Base-by-base conservation (phyloP, 2,888 invertebrate genomes). In the Meteorus colon region DNA sequence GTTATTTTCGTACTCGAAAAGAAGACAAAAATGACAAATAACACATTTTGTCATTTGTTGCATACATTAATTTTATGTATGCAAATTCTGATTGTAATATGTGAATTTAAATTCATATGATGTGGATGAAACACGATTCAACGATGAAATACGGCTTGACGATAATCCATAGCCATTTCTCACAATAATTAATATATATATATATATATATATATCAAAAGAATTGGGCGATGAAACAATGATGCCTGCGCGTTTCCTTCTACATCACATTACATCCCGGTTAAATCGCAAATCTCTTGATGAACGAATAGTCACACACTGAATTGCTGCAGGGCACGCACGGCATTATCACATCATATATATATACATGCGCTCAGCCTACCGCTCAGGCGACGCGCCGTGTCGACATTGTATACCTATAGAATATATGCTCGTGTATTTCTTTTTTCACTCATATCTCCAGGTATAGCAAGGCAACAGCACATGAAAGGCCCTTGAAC, bases 281-380 rank as follows among this genome's bases (percentile, higher is more conserved):
- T 80, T 83, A 84, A 84, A 84, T 81, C 83, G 79, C 83, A 80
- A 80, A 80, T 85, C 83, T 82, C 55, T 63, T 48, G 34, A 34
- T 31, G 66, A 27, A 77, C 74, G 60, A 79, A 70, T 51, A 74
- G 75, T 78, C 80, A 80, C 79, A 77, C 81, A 82, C 81, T 84
- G 86, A 87, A 88, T 86, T 86, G 85, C 88, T 81, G 80, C 74
- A 75, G 79, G 84, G 82, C 88, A 88, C 87, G 88, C 88, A 86
- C 81, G 79, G 71, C 60, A 63, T 66, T 66, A 65, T 55, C n/a
- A 10, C 55, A 55, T 19, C 2, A 51, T 51, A 45, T 45, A 45
- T 16, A 14, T 45, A 45, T 65, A 41, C 19, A 68, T 67, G 76
- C 63, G 73, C 66, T 68, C 45, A 29, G 59, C 41, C 62, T 51